phyloP scores from a whole-genome alignment of 2,888 invertebrate species.

The Rhagonycha lutea region DNA sequence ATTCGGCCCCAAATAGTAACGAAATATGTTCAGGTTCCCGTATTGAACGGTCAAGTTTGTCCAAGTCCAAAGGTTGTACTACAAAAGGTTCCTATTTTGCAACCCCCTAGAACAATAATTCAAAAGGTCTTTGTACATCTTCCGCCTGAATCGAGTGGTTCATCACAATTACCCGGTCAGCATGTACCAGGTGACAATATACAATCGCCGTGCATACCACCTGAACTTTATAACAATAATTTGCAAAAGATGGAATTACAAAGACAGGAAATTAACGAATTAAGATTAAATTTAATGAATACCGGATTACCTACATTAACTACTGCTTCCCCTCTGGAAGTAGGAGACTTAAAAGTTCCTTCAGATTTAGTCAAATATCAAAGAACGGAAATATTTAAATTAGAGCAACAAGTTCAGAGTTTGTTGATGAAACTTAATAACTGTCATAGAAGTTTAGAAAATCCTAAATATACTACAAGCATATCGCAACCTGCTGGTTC shows the following conservation, averaged over 20 bases:
- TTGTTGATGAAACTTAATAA: constrained; percentile 6
- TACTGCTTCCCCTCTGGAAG: background rate
- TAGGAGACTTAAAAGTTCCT: background rate
- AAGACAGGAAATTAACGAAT: background rate
- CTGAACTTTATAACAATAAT: background rate
- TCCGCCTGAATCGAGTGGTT: background rate
- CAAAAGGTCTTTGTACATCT: background rate
- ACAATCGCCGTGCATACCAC: background rate
- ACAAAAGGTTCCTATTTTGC: background rate
- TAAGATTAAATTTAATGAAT: background rate
- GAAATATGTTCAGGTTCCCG: background rate
- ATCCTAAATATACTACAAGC: background rate
- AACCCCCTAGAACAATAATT: background rate
- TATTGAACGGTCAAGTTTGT: background rate
- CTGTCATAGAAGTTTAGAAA: background rate
- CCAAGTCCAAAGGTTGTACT: background rate
- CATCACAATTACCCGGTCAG: background rate
- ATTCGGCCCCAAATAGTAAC: background rate
- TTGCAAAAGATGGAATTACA: background rate
- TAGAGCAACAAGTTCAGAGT: constrained; percentile 7
- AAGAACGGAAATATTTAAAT: constrained; percentile 11
- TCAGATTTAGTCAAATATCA: constrained; percentile 4
- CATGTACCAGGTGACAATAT: background rate
- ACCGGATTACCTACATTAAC: background rate
- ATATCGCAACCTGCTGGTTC: background rate